Conservation (phyloP, 2,888 invertebrate genomes). For the Sabatieria punctata region DNA sequence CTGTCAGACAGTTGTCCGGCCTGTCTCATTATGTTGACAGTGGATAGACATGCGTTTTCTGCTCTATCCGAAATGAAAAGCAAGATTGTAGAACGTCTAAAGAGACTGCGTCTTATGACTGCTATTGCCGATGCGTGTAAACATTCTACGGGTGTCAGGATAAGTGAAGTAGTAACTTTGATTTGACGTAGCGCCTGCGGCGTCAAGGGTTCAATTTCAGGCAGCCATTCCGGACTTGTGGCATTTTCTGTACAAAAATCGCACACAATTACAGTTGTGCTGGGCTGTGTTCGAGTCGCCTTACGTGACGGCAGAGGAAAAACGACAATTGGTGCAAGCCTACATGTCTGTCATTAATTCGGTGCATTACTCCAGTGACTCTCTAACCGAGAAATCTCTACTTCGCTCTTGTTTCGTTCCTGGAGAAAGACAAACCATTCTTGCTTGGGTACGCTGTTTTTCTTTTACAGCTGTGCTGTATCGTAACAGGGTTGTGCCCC, state of each 20-base stretch:
- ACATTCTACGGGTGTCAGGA: background rate
- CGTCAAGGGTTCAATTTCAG: no score
- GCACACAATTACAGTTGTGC: constrained; percentile 68
- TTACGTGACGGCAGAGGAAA: constrained; percentile 44
- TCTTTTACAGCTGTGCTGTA: no score
- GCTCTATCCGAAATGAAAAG: constrained; percentile 72
- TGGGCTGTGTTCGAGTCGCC: constrained; percentile 55
- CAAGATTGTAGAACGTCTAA: constrained; percentile 45
- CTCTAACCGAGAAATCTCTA: no score
- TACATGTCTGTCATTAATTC: constrained; percentile 56
- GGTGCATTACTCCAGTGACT: constrained; percentile 63
- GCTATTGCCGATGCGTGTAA: background rate
- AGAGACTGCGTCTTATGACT: background rate
- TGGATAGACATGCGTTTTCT: constrained; percentile 76
- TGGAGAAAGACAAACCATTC: no score
- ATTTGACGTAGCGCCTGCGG: no score
- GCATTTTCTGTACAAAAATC: constrained; percentile 84
- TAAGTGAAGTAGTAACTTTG: background rate
- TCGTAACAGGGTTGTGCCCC: no score
- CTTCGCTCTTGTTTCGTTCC: no score
- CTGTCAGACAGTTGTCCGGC: constrained; percentile 73
- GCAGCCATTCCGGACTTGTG: constrained; percentile 30
- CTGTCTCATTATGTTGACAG: constrained; percentile 71
- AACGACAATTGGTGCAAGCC: constrained; percentile 42
- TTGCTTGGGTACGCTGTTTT: no score